phyloP scores from a whole-genome alignment of 2,888 invertebrate species.

The Philereme vetulata region DNA sequence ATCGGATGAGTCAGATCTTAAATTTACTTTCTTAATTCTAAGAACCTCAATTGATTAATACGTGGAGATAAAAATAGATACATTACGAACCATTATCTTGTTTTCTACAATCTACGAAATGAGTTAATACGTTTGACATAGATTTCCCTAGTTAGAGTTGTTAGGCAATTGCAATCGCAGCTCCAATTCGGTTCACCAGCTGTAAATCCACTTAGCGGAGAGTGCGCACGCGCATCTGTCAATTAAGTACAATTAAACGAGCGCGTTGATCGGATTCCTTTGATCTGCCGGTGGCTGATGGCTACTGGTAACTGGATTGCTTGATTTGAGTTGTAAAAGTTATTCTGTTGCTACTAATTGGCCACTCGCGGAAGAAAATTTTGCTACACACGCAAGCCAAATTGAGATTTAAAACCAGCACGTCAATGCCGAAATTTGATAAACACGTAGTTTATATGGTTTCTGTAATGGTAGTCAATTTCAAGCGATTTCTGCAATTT shows the following conservation, averaged over 20 bases:
- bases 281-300: slow-evolving; percentile 59
- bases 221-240: slow-evolving; percentile 61
- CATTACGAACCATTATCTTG: neutral
- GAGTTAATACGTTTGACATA: slow-evolving; percentile 41
- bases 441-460: too few species aligned
- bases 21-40: too few species aligned
- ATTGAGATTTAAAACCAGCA: too few species aligned
- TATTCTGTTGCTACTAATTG: slow-evolving; percentile 11
- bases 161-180: slow-evolving; percentile 54
- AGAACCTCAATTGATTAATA: too few species aligned
- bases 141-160: slow-evolving; percentile 43
- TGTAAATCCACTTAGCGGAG: slow-evolving; percentile 67
- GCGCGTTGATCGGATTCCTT: slow-evolving; percentile 53
- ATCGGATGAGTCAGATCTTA: too few species aligned
- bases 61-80: neutral
- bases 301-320: slow-evolving; percentile 30
- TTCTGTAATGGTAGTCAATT: too few species aligned
- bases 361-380: neutral
- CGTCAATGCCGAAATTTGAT: too few species aligned
- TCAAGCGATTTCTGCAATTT: neutral
- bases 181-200: slow-evolving; percentile 61
- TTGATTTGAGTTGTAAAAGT: slow-evolving; percentile 24
- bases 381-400: too few species aligned
- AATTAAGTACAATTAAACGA: slow-evolving; percentile 73
- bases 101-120: neutral